A percentile compares a stretch with the other conserved stretches of the same genome.
phyloP scores from a whole-genome alignment of 2,113 vertebrate genomes.

The Cromileptes altivelis region DNA sequence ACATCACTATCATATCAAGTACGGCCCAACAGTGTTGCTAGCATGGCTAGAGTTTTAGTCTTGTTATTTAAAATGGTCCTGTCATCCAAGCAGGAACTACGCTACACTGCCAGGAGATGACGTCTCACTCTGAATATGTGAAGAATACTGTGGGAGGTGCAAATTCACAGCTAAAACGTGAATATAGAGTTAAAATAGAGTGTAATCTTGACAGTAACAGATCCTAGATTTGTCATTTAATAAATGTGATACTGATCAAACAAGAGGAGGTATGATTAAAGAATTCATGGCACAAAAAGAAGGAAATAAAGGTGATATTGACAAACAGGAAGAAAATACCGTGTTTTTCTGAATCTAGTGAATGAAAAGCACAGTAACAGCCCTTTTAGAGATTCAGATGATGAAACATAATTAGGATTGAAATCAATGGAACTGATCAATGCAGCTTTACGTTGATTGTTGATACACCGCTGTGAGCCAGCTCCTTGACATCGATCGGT shows the following conservation, averaged over 20 bases:
- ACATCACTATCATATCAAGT: background rate
- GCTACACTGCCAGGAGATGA: constrained; percentile 15
- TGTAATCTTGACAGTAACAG: constrained; percentile 22
- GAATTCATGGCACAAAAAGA: background rate
- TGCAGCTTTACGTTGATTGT: constrained; percentile 55
- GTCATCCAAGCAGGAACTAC: background rate
- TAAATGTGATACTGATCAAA: constrained; percentile 6
- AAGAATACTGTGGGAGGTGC: constrained; percentile 39
- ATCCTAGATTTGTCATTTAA: constrained; percentile 5
- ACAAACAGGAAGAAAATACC: background rate
- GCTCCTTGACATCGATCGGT: constrained; percentile 66
- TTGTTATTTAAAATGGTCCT: constrained; percentile 14
- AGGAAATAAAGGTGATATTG: background rate
- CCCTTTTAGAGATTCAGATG: constrained; percentile 39
- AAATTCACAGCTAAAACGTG: constrained; percentile 38
- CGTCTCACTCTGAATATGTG: constrained; percentile 9
- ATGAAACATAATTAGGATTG: constrained; percentile 63
- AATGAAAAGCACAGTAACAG: constrained; percentile 18
- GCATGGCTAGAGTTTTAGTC: background rate
- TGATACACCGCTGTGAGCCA: constrained; percentile 50
- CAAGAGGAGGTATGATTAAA: background rate
- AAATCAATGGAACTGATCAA: constrained; percentile 71
- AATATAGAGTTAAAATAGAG: background rate
- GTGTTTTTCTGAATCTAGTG: no score
- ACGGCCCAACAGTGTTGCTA: background rate